Evolutionary conservation across 2,888 invertebrate species (phyloP).

Genomic region (Rhagophthalmus giganteus): DNA sequence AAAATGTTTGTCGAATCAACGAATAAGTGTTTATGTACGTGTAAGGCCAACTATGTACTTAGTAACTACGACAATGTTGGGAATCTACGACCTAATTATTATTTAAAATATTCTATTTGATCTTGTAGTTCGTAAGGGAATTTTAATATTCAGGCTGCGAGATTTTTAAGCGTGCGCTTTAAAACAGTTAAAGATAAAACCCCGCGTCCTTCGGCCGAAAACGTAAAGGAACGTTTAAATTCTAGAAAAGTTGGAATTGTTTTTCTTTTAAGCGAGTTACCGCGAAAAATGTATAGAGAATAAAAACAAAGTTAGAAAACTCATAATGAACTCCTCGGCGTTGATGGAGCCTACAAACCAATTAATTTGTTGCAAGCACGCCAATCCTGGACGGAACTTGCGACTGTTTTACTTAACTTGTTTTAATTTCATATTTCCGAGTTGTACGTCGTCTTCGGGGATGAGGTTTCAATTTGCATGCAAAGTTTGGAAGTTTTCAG

Average conservation of each 20-base stretch:
- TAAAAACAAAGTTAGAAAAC: constrained; percentile 31
- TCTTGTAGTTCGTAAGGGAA: too few species aligned
- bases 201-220: constrained; percentile 4
- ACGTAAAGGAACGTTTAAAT: constrained; percentile 21
- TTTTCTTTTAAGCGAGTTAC: constrained; percentile 30
- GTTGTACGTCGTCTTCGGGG: constrained; percentile 37
- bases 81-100: too few species aligned
- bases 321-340: constrained; percentile 28
- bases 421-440: constrained; percentile 46
- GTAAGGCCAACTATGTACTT: too few species aligned
- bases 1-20: background rate
- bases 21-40: too few species aligned
- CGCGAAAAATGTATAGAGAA: constrained; percentile 28
- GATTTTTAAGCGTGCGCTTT: constrained; percentile 4
- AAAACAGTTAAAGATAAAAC: constrained; percentile 11
- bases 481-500: constrained; percentile 47
- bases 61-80: too few species aligned
- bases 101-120: too few species aligned
- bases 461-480: constrained; percentile 52
- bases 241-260: constrained; percentile 26
- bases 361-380: constrained; percentile 36
- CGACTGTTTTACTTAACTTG: constrained; percentile 42
- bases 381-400: constrained; percentile 29
- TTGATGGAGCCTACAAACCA: constrained; percentile 35
- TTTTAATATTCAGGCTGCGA: background rate